These are phyloP conservation scores for Eupithecia insigniata DNA, from an alignment of 2,888 invertebrate species.

Conservation along the genomic window DNA sequence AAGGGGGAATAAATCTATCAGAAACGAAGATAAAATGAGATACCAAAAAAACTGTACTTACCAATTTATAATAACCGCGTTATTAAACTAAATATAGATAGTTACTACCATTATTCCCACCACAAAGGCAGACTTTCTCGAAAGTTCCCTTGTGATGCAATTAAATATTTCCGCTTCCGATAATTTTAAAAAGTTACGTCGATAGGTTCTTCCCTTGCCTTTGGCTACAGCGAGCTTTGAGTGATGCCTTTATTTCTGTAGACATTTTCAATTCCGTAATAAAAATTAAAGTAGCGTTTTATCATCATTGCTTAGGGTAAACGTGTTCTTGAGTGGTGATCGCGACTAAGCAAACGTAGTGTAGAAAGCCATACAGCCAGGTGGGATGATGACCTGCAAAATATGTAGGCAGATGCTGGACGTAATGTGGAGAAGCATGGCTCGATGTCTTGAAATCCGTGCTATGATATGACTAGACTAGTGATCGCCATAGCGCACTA, in stretches of 20 bases:
- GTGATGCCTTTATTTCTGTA: conserved; percentile 9
- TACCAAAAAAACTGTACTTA: neutral
- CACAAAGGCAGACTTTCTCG: conserved; percentile 46
- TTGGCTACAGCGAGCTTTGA: conserved; percentile 18
- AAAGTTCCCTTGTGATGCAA: conserved; percentile 60
- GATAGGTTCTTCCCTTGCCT: conserved; percentile 23
- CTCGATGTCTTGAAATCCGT: no score
- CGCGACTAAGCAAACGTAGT: neutral
- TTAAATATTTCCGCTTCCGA: conserved; percentile 72
- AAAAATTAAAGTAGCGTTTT: neutral
- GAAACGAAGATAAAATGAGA: no score
- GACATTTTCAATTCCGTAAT: neutral
- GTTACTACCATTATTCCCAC: conserved; percentile 25
- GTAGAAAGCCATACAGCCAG: neutral
- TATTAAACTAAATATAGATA: conserved; percentile 10
- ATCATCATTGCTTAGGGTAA: neutral
- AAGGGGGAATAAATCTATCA: no score
- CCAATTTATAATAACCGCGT: conserved; percentile 10
- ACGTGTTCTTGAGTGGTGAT: neutral
- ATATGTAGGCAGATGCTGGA: neutral
- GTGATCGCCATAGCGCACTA: no score
- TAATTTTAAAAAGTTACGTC: conserved; percentile 54
- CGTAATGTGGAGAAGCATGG: neutral
- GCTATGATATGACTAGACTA: no score
- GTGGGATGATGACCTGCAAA: neutral